Percentiles rank a stretch among this genome's conserved stretches.
phyloP scores from a whole-genome alignment of 2,113 vertebrate species.

The Isichthys henryi region DNA sequence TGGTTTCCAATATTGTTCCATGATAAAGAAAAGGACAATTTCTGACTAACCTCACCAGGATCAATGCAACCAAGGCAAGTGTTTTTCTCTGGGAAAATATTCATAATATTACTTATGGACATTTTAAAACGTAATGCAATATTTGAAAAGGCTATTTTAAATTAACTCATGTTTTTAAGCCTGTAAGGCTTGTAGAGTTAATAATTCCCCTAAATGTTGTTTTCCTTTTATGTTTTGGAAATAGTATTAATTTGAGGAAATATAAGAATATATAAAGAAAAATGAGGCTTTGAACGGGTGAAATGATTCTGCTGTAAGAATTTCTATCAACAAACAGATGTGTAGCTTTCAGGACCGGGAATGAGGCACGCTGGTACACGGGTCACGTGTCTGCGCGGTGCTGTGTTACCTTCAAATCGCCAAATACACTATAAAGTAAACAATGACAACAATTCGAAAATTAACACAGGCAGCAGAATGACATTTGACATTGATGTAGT shows the following conservation, averaged over 20 bases:
- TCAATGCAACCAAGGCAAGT: neutral
- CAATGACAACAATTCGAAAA: neutral
- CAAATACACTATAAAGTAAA: neutral
- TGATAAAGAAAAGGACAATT: slow-evolving; percentile 28
- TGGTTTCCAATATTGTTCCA: slow-evolving; percentile 59
- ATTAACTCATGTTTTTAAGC: neutral
- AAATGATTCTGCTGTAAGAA: neutral
- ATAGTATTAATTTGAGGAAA: neutral
- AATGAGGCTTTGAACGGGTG: neutral
- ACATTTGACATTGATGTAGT: neutral
- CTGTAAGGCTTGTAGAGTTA: neutral
- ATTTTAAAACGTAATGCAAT: neutral
- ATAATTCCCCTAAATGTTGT: neutral
- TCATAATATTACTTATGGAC: neutral
- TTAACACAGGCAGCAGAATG: neutral
- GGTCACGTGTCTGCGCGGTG: neutral
- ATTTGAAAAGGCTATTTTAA: neutral
- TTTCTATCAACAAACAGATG: neutral
- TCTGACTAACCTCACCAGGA: slow-evolving; percentile 18
- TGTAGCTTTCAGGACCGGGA: neutral
- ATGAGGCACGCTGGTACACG: neutral
- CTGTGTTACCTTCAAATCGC: neutral
- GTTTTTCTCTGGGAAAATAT: neutral
- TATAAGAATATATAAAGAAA: neutral
- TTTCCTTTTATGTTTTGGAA: neutral